Percentiles rank a stretch among this genome's conserved stretches.
phyloP scores from a whole-genome alignment of 53 echinoderm and acorn worm species.

The Apostichopus leukothele region DNA sequence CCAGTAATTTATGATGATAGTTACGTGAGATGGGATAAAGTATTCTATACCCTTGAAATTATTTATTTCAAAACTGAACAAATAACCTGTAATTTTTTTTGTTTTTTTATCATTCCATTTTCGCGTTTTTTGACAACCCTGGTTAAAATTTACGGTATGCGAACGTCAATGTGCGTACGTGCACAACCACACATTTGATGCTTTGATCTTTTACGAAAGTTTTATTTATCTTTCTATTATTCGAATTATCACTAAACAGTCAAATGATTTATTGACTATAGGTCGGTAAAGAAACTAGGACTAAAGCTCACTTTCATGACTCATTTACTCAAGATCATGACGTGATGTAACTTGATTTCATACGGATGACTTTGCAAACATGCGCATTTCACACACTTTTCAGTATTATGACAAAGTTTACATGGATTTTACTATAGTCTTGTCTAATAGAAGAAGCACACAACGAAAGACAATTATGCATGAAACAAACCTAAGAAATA shows the following conservation, averaged over 20 bases:
- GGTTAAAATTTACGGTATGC: neutral
- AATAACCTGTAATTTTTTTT: neutral
- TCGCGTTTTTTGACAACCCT: no score
- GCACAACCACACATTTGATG: neutral
- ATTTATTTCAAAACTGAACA: neutral
- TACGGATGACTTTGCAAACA: neutral
- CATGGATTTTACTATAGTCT: neutral
- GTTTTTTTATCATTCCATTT: neutral
- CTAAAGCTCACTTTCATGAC: neutral
- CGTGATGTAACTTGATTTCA: neutral
- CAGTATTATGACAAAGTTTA: neutral
- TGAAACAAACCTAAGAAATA: no score
- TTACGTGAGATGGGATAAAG: neutral
- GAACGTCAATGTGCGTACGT: neutral
- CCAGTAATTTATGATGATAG: neutral
- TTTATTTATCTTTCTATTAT: neutral
- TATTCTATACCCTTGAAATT: neutral
- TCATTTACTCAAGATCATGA: neutral
- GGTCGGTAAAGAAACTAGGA: neutral
- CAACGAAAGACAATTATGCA: no score
- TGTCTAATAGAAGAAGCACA: neutral
- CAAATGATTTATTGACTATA: neutral
- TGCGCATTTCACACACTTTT: neutral
- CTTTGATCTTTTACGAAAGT: neutral
- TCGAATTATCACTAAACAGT: neutral